Percentiles rank a stretch among this genome's conserved stretches.
Evolutionary conservation across 2,113 vertebrate genomes (phyloP).

Genomic region (Phyllopteryx taeniolatus): DNA sequence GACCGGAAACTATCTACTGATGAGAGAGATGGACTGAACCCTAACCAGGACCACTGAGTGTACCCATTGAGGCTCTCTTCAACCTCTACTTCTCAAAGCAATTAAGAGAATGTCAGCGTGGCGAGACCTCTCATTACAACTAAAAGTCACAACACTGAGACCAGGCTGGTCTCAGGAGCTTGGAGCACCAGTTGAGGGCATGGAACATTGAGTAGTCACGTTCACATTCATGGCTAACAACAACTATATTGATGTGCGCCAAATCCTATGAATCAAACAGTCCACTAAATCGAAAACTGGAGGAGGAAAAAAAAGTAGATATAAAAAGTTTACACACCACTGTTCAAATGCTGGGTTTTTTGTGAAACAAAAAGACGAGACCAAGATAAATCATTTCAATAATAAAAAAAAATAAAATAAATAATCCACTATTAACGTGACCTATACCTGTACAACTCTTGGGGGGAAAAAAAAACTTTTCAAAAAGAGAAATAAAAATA

Average conservation of each 20-base stretch:
- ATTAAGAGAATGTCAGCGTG: constrained; percentile 68
- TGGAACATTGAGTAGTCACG: constrained; percentile 37
- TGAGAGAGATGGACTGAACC: constrained; percentile 33
- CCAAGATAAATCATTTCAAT: no score
- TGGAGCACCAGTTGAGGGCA: constrained; percentile 20
- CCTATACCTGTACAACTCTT: no score
- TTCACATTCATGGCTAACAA: constrained; percentile 12
- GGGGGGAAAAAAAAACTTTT: no score
- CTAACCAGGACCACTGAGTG: constrained; percentile 34
- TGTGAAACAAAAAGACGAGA: no score
- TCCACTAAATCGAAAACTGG: neutral
- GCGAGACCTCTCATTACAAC: constrained; percentile 37
- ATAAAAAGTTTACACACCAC: neutral
- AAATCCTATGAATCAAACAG: neutral
- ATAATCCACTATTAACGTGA: no score
- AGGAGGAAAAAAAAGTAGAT: neutral
- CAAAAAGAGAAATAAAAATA: no score
- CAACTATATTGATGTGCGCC: constrained; percentile 1
- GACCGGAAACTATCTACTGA: constrained; percentile 28
- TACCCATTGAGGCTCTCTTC: constrained; percentile 43
- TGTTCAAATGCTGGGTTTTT: no score
- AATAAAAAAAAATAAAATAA: no score
- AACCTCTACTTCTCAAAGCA: constrained; percentile 35
- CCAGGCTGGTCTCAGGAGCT: constrained; percentile 34
- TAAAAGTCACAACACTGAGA: constrained; percentile 36